Evolutionary conservation across 2,797 vertebrate genomes (phyloP).

Genomic region (Benthosema pterotum): DNA sequence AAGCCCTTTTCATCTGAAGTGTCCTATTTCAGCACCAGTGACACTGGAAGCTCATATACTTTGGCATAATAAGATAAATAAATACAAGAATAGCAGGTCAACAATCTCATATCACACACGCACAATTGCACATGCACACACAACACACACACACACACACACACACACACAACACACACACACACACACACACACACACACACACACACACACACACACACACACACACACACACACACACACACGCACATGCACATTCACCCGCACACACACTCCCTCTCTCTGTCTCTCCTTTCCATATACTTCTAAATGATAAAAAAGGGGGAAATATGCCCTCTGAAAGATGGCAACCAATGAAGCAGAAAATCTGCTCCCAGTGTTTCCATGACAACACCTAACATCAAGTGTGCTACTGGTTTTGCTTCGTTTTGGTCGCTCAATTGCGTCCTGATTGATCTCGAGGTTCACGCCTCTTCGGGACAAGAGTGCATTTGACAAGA

Average conservation of each 20-base stretch:
- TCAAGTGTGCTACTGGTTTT: slow-evolving; percentile 54
- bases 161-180: not conserved
- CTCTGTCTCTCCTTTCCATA: slow-evolving; percentile 33
- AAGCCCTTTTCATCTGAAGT: slow-evolving; percentile 45
- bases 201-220: too few species aligned
- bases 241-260: not conserved
- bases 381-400: slow-evolving; percentile 74
- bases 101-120: too few species aligned
- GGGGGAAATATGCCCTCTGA: slow-evolving; percentile 39
- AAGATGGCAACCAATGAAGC: slow-evolving; percentile 51
- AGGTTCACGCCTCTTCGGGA: slow-evolving; percentile 53
- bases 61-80: not conserved
- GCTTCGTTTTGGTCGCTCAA: slow-evolving; percentile 44
- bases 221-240: too few species aligned
- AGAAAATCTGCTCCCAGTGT: slow-evolving; percentile 60
- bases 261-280: slow-evolving; percentile 16
- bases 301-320: slow-evolving; percentile 42
- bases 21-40: slow-evolving; percentile 22
- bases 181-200: slow-evolving; percentile 10
- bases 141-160: too few species aligned
- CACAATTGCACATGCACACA: too few species aligned
- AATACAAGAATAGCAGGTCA: too few species aligned
- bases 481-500: slow-evolving; percentile 64
- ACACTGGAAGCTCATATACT: slow-evolving; percentile 31
- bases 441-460: slow-evolving; percentile 63